Conservation (phyloP, 1,140 invertebrate species). For the Arion vulgaris region DNA sequence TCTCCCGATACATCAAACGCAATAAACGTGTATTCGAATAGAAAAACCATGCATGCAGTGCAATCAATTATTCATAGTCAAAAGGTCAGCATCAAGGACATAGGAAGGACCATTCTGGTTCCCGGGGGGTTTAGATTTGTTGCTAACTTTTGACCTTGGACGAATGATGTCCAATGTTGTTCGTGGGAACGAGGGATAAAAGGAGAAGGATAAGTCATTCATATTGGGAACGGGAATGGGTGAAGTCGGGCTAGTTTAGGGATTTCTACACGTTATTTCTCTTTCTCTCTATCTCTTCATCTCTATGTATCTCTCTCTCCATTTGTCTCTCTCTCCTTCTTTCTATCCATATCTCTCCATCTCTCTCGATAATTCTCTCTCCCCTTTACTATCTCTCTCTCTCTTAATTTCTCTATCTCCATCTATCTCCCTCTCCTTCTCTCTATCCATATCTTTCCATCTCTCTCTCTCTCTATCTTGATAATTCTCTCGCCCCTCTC, state of each 20-base stretch:
- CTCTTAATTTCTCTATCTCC: too few relatives aligned
- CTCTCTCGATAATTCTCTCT: too few relatives aligned
- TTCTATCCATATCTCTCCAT: too few relatives aligned
- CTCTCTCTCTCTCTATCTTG: too few relatives aligned
- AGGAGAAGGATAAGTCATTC: neutral
- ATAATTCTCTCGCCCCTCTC: too few relatives aligned
- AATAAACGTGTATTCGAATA: neutral
- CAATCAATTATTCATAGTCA: neutral
- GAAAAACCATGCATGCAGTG: neutral
- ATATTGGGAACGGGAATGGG: neutral
- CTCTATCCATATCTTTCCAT: too few relatives aligned
- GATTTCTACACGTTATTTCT: too few relatives aligned
- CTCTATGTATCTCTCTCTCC: too few relatives aligned
- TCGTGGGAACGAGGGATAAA: neutral
- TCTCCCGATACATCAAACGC: neutral
- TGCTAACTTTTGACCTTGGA: constrained; percentile 1
- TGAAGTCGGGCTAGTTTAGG: neutral
- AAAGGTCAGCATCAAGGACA: neutral
- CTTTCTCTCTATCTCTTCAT: too few relatives aligned
- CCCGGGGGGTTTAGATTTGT: neutral
- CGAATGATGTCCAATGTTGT: neutral
- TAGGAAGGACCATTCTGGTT: neutral
- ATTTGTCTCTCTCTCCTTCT: too few relatives aligned
- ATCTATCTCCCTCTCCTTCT: too few relatives aligned
- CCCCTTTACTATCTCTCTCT: too few relatives aligned